Percentiles rank a stretch among this genome's conserved stretches.
Evolutionary conservation across 2,888 invertebrate species (phyloP).

Genomic region (Eumacrocentrus americanus): DNA sequence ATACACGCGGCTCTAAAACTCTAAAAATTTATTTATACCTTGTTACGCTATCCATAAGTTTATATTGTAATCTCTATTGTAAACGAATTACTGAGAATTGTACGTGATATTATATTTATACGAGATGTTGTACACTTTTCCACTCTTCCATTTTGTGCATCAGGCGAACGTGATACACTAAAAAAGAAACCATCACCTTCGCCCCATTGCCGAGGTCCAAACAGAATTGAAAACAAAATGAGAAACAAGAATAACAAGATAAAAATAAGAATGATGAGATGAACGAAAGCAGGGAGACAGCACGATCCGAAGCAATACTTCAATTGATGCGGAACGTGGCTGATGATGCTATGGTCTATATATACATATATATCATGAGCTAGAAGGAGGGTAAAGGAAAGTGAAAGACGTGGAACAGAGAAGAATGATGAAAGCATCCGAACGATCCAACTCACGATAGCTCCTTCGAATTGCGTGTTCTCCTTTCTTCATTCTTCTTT

Average conservation of each 20-base stretch:
- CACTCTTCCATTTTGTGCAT: slow-evolving; percentile 22
- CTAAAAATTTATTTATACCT: slow-evolving; percentile 52
- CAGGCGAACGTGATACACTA: slow-evolving; percentile 25
- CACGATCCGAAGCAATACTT: slow-evolving; percentile 24
- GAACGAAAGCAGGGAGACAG: too few species aligned
- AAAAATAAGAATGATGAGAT: too few species aligned
- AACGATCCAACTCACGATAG: slow-evolving; percentile 11
- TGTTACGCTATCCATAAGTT: slow-evolving; percentile 60
- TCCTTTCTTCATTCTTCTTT: slow-evolving; percentile 19
- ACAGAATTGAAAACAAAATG: background rate
- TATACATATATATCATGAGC: background rate
- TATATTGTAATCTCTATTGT: slow-evolving; percentile 52
- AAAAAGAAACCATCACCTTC: too few species aligned
- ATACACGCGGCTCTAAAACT: slow-evolving; percentile 27
- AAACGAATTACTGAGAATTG: slow-evolving; percentile 46
- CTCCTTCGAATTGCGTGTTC: background rate
- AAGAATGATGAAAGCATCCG: slow-evolving; percentile 19
- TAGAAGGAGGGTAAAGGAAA: background rate
- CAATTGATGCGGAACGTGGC: slow-evolving; percentile 24
- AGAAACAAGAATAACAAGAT: too few species aligned
- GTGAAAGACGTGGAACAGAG: background rate
- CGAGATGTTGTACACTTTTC: slow-evolving; percentile 47
- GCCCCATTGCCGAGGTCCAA: background rate
- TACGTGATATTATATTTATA: slow-evolving; percentile 56
- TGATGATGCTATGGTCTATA: too few species aligned